These are phyloP conservation scores for Apodemia zela DNA, from an alignment of 2,888 invertebrate species.

Conservation along the genomic window DNA sequence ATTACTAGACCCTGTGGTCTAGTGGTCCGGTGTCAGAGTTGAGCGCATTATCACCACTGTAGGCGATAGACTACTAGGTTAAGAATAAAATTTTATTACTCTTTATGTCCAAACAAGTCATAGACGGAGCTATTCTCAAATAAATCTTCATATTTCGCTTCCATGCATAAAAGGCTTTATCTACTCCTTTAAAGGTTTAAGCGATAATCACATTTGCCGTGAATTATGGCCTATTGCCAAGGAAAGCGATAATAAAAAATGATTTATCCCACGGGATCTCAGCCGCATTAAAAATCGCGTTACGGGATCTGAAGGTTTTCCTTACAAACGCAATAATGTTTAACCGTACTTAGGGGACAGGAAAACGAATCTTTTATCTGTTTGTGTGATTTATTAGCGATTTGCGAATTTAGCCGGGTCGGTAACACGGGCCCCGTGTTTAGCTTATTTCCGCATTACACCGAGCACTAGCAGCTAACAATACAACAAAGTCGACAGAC, in stretches of 20 bases:
- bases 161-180: slow-evolving; percentile 14
- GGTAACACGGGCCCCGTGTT: too few species aligned
- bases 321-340: slow-evolving; percentile 3
- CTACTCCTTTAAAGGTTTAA: slow-evolving; percentile 15
- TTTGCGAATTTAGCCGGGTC: not conserved
- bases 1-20: too few species aligned
- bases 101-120: too few species aligned
- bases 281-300: slow-evolving; percentile 6
- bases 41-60: too few species aligned
- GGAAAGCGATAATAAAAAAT: slow-evolving; percentile 16
- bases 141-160: not conserved
- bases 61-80: too few species aligned
- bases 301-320: not conserved
- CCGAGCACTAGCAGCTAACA: too few species aligned
- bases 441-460: too few species aligned
- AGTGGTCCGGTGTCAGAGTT: too few species aligned
- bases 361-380: not conserved
- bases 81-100: too few species aligned
- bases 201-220: slow-evolving; percentile 10
- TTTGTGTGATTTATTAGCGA: not conserved
- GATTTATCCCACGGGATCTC: slow-evolving; percentile 19
- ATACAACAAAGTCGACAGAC: too few species aligned
- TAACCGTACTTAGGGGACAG: slow-evolving; percentile 2
- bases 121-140: not conserved
- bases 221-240: slow-evolving; percentile 11